A percentile compares a stretch with the other conserved stretches of the same genome.
Evolutionary conservation across 2,888 invertebrate genomes (phyloP).

Genomic region (Drosophila meridionalis): DNA sequence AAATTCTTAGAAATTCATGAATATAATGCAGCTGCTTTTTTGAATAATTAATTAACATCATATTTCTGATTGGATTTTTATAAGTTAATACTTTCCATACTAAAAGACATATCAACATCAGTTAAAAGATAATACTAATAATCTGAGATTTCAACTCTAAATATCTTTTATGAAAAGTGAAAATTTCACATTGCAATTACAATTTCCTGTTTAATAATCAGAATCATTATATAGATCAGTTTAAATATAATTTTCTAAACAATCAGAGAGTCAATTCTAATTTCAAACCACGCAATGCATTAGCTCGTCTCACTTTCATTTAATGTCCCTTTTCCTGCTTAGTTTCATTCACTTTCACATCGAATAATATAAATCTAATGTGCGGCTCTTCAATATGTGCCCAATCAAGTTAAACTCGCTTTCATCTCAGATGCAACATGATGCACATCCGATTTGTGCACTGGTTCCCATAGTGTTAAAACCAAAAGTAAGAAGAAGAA

Average conservation of each 20-base stretch:
- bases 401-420: constrained; percentile 36
- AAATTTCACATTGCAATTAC: not conserved
- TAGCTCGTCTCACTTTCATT: constrained; percentile 27
- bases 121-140: not conserved
- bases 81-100: not conserved
- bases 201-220: not conserved
- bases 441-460: constrained; percentile 48
- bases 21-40: not conserved
- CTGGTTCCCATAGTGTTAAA: constrained; percentile 48
- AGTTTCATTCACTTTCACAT: constrained; percentile 44
- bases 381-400: constrained; percentile 13
- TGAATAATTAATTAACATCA: not conserved
- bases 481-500: not conserved
- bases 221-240: not conserved
- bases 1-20: not conserved
- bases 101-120: not conserved
- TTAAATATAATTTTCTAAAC: not conserved
- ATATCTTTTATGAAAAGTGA: not conserved
- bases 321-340: constrained; percentile 26
- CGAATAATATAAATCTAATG: constrained; percentile 2
- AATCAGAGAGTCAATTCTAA: not conserved
- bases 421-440: constrained; percentile 50
- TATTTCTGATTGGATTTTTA: too few relatives aligned
- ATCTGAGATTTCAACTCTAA: not conserved
- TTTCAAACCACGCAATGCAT: not conserved